Base-by-base conservation (phyloP, 2,797 vertebrate species). In the Hephaestus fuliginosus region DNA sequence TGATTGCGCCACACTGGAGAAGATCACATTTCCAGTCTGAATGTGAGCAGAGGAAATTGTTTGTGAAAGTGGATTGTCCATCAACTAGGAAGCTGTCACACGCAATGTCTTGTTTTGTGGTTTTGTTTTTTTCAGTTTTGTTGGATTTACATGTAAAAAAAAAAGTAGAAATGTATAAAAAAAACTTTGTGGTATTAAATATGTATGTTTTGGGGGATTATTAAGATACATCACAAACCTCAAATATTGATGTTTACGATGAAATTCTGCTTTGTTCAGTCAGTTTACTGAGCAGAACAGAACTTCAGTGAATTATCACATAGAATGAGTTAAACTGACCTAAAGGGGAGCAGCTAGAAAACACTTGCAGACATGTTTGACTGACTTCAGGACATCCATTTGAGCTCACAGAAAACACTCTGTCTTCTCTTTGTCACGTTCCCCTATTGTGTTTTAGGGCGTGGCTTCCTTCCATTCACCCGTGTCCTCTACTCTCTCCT, bases 391-490 rank as follows among this genome's bases (percentile, higher is more conserved):
- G 49, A 66, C 8, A 52, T 36, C 12, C 10, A 33, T 28, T 61
- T 48, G 12, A 62, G 12, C 10, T 43, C 0, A 25, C 17, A 36
- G 17, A 36, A 49, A 61, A 46, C 3, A 0, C 2, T 49, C 7
- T 49, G 14, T 43, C 9, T 12, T 44, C 7, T 49, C 39, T 66
- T 63, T 66, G 43, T 41, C 6, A 1, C 25, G 48, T 58, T 11
- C 68, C n/a, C 30, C 10, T 53, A 0, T 82, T 89, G 60, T 83
- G 36, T 74, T 84, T 65, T 14, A 55, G 60, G 70, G 71, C 73
- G 73, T 77, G 58, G 33, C 62, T 60, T 62, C 36, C 46, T 17
- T 55, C 4, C 53, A 70, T 76, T 84, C 57, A 80, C 36, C 33
- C 43, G 12, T 22, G 20, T 17, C 30, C 2, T 62, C n/a, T 81